A percentile compares a stretch with the other conserved stretches of the same genome.
phyloP scores from a whole-genome alignment of 2,888 invertebrate genomes.

The Leucophenga maculata region DNA sequence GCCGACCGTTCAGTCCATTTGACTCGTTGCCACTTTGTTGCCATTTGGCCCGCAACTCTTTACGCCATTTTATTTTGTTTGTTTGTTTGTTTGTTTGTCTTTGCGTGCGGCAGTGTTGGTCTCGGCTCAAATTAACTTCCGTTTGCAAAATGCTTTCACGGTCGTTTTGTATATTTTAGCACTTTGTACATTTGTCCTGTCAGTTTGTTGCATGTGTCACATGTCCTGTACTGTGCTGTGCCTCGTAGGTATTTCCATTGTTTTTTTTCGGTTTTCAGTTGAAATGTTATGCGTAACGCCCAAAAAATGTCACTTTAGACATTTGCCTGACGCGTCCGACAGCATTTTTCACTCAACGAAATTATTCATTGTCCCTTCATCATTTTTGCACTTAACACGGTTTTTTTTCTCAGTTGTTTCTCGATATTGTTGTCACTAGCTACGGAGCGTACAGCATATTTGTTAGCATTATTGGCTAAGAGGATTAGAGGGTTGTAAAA shows the following conservation, averaged over 20 bases:
- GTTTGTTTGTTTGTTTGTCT: too few species aligned
- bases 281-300: neutral
- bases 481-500: too few species aligned
- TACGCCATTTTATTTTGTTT: neutral
- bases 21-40: neutral
- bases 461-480: too few species aligned
- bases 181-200: neutral
- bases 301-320: neutral
- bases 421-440: too few species aligned
- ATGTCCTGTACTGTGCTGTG: neutral
- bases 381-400: too few species aligned
- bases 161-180: neutral
- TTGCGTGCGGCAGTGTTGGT: neutral
- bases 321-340: neutral
- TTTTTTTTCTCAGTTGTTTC: too few species aligned
- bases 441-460: too few species aligned
- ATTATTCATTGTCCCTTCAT: neutral
- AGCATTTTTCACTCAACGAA: neutral
- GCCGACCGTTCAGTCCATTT: too few species aligned
- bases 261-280: too few species aligned
- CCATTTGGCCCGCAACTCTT: neutral
- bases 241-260: too few species aligned
- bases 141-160: constrained; percentile 2
- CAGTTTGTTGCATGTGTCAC: constrained; percentile 1
- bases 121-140: constrained; percentile 15